phyloP scores from a whole-genome alignment of 1,140 invertebrate species.

The Atta cephalotes region DNA sequence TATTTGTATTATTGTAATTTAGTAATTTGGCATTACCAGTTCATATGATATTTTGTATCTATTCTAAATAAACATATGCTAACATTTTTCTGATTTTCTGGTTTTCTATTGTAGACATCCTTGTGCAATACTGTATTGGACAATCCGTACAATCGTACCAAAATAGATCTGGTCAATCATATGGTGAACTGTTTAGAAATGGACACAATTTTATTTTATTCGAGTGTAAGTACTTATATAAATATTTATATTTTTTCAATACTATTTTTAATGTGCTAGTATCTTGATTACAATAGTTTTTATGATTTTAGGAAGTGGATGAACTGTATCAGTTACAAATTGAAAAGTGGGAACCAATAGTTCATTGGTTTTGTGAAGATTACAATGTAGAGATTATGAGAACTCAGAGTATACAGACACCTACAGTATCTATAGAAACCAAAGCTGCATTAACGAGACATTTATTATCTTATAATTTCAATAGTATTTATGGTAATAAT shows the following conservation, averaged over 20 bases:
- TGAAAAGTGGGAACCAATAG: conserved; percentile 94
- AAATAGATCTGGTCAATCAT: conserved; percentile 91
- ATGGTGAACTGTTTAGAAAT: conserved; percentile 94
- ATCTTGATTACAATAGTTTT: conserved; percentile 5
- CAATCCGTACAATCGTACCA: conserved; percentile 94
- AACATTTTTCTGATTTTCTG: conserved; percentile 75
- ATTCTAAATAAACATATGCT: background rate
- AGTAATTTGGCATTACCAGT: background rate
- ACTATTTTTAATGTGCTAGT: background rate
- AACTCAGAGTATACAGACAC: conserved; percentile 89
- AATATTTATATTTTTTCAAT: background rate
- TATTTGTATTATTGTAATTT: background rate
- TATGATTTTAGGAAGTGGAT: conserved; percentile 88
- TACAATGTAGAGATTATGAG: conserved; percentile 92
- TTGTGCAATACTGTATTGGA: conserved; percentile 96
- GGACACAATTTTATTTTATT: conserved; percentile 94
- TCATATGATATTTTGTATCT: conserved; percentile 2
- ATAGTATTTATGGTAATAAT: conserved; percentile 91
- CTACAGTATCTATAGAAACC: conserved; percentile 89
- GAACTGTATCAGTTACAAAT: conserved; percentile 92
- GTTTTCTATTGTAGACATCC: conserved; percentile 89
- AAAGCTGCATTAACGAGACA: conserved; percentile 90
- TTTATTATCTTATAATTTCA: conserved; percentile 92
- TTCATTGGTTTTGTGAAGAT: conserved; percentile 95
- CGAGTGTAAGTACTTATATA: conserved; percentile 86